Conservation (phyloP, 2,888 invertebrate genomes). For the Phengaris arion region DNA sequence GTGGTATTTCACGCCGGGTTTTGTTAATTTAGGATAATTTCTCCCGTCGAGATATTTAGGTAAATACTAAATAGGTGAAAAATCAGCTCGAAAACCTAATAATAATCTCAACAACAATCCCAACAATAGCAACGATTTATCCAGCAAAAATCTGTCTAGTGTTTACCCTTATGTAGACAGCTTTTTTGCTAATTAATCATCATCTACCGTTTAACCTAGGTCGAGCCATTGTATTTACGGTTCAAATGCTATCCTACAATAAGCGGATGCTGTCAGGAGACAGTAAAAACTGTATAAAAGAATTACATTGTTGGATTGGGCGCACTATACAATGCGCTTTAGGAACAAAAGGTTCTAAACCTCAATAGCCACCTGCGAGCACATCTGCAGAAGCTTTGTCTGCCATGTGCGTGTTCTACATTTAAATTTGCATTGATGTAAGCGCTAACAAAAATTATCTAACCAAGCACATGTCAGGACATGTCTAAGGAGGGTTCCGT, state of each 20-base stretch:
- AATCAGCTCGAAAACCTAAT: no score
- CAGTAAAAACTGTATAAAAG: not conserved
- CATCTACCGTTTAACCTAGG: not conserved
- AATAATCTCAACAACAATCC: no score
- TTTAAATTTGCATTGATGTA: not conserved
- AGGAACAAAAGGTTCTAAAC: not conserved
- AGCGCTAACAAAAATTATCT: not conserved
- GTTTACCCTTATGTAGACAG: not conserved
- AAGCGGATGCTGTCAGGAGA: not conserved
- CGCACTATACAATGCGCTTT: not conserved
- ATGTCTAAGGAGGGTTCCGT: no score
- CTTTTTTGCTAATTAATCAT: not conserved
- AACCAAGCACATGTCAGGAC: no score
- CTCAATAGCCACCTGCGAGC: not conserved
- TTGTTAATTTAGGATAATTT: no score
- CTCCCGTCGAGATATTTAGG: no score
- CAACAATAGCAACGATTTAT: no score
- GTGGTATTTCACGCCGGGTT: no score
- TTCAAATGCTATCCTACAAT: slow-evolving; percentile 1
- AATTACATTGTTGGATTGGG: not conserved
- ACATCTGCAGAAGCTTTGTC: not conserved
- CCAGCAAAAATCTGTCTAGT: no score
- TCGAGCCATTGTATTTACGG: slow-evolving; percentile 5
- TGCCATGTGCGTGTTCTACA: not conserved
- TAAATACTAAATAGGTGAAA: no score